Conservation (phyloP, 2,797 vertebrate genomes). For the Staurois parvus region DNA sequence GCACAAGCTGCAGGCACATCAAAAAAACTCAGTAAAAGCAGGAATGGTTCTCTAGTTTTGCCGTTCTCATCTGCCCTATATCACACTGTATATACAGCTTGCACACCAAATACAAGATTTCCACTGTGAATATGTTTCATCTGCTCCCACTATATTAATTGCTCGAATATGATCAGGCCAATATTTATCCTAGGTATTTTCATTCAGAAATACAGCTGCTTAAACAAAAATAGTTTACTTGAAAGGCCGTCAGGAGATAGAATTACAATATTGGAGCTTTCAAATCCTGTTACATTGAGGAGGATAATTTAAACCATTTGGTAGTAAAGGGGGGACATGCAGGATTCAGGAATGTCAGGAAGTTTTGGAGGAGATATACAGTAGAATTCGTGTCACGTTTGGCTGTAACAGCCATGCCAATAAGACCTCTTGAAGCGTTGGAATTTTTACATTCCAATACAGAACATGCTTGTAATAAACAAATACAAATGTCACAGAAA, state of each 20-base stretch:
- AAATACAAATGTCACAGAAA: not conserved
- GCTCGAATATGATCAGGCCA: not conserved
- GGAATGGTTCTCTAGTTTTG: no score
- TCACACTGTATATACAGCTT: no score
- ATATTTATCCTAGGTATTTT: constrained; percentile 27
- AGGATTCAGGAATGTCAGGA: constrained; percentile 27
- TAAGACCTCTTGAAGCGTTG: not conserved
- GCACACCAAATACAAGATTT: not conserved
- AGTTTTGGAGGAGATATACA: not conserved
- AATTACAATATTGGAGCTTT: constrained; percentile 38
- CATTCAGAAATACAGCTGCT: constrained; percentile 27
- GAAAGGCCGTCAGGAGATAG: constrained; percentile 34
- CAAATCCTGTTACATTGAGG: constrained; percentile 40
- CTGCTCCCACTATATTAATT: not conserved
- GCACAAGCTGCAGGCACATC: no score
- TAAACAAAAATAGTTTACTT: constrained; percentile 37
- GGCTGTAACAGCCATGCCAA: not conserved
- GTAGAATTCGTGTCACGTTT: not conserved
- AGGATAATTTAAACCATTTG: constrained; percentile 48
- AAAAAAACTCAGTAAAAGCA: no score
- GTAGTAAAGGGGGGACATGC: not conserved
- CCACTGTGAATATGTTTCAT: not conserved
- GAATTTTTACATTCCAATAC: not conserved
- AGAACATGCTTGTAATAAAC: not conserved
- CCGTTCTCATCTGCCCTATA: no score